Conservation (phyloP, 2,888 invertebrate species). For the Polyommatus iphigenia region DNA sequence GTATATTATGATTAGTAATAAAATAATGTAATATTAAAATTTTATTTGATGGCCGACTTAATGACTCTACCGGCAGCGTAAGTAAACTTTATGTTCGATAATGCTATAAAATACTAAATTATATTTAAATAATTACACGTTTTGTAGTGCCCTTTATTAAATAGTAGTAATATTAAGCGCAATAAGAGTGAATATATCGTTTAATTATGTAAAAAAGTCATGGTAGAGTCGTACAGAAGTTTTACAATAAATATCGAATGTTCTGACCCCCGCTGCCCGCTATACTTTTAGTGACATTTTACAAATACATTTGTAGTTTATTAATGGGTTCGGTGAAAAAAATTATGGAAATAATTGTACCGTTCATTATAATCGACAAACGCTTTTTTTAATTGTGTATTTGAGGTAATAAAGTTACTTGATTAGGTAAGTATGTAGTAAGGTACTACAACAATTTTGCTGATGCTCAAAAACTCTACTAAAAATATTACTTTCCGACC, state of each 20-base stretch:
- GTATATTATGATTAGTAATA: not conserved
- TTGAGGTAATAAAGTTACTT: not conserved
- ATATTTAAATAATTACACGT: not conserved
- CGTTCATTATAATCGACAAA: no score
- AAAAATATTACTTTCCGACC: no score
- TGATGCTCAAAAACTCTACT: no score
- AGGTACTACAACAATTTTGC: no score
- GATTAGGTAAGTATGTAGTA: no score
- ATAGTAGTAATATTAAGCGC: slow-evolving; percentile 16
- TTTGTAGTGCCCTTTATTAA: slow-evolving; percentile 23
- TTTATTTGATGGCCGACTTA: slow-evolving; percentile 9
- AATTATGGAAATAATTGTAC: not conserved
- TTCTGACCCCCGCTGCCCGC: not conserved
- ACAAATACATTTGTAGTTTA: not conserved
- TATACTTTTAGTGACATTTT: not conserved
- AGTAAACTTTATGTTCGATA: not conserved
- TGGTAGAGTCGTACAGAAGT: not conserved
- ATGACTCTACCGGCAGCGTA: not conserved
- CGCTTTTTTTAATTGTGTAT: not conserved
- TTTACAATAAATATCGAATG: not conserved
- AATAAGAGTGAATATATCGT: slow-evolving; percentile 20
- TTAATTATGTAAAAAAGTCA: slow-evolving; percentile 23
- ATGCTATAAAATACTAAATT: slow-evolving; percentile 17
- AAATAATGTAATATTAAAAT: slow-evolving; percentile 22
- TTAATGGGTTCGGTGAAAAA: not conserved